Percentiles rank a stretch among this genome's conserved stretches.
These are phyloP conservation scores for Mastacembelus armatus DNA, from an alignment of 2,797 vertebrate genomes.

Conservation along the genomic window DNA sequence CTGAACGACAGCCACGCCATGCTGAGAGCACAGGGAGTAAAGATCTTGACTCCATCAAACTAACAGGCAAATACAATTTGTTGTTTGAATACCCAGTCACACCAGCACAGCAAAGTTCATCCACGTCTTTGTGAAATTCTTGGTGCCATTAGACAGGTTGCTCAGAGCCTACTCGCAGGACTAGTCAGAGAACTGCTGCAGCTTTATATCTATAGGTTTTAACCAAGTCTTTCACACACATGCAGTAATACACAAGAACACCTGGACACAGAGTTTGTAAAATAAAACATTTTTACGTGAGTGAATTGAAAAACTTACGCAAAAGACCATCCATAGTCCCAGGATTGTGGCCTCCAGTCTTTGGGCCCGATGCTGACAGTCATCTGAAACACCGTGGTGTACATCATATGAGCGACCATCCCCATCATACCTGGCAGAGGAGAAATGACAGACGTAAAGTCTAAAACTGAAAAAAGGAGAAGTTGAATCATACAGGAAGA, in stretches of 20 bases:
- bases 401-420: conserved; percentile 89
- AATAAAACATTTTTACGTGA: too few species aligned
- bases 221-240: too few species aligned
- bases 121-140: too few species aligned
- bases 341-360: conserved; percentile 87
- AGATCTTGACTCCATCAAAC: not conserved
- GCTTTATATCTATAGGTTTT: too few species aligned
- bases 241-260: too few species aligned
- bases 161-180: too few species aligned
- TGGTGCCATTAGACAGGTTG: too few species aligned
- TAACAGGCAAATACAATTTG: not conserved
- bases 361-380: conserved; percentile 87
- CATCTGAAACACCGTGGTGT: conserved; percentile 87
- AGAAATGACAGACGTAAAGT: conserved; percentile 3
- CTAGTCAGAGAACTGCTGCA: too few species aligned
- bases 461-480: not conserved
- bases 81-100: not conserved
- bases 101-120: too few species aligned
- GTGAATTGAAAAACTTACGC: conserved; percentile 83
- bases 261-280: too few species aligned
- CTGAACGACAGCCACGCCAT: conserved; percentile 97
- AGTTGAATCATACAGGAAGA: not conserved
- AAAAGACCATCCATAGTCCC: conserved; percentile 88
- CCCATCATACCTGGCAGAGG: conserved; percentile 82
- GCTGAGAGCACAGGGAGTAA: conserved; percentile 68